Evolutionary conservation across 2,797 vertebrate genomes (phyloP).

Genomic region (Parauchenoglanis punctatus): DNA sequence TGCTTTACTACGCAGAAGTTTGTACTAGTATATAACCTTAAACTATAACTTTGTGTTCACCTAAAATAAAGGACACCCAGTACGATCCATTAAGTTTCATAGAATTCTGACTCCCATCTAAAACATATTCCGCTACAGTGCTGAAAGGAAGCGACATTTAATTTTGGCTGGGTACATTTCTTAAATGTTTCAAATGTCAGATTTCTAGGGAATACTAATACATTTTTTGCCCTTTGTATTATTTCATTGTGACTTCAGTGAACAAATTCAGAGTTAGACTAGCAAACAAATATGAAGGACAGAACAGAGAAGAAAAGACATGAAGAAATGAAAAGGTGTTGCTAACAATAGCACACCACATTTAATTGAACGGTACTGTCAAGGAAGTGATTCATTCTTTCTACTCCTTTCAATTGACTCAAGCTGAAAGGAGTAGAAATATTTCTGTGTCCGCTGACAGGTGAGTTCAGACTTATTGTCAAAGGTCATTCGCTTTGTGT

Average conservation of each 20-base stretch:
- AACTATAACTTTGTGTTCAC: background rate
- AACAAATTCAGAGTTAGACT: conserved; percentile 31
- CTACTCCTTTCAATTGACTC: conserved; percentile 31
- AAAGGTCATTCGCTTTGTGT: conserved; percentile 40
- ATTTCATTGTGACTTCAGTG: conserved; percentile 27
- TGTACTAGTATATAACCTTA: background rate
- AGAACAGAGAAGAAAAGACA: conserved; percentile 21
- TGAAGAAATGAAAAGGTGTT: conserved; percentile 30
- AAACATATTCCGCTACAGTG: background rate
- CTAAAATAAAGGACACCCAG: background rate
- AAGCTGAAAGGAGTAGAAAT: conserved; percentile 25
- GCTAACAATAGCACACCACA: conserved; percentile 42
- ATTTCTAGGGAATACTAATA: background rate
- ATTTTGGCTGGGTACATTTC: conserved; percentile 18
- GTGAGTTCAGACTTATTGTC: conserved; percentile 33
- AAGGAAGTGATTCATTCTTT: conserved; percentile 33
- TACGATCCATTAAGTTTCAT: background rate
- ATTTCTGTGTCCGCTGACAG: conserved; percentile 40
- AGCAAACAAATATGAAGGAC: conserved; percentile 34
- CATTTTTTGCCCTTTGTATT: conserved; percentile 1
- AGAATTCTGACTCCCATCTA: background rate
- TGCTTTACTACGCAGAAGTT: background rate
- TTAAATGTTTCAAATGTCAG: conserved; percentile 15
- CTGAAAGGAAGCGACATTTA: background rate
- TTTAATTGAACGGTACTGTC: conserved; percentile 42